Evolutionary conservation across 2,113 vertebrate genomes (phyloP), one percentile per base, ranked within the genome.

Genomic region (Trichechus manatus): DNA sequence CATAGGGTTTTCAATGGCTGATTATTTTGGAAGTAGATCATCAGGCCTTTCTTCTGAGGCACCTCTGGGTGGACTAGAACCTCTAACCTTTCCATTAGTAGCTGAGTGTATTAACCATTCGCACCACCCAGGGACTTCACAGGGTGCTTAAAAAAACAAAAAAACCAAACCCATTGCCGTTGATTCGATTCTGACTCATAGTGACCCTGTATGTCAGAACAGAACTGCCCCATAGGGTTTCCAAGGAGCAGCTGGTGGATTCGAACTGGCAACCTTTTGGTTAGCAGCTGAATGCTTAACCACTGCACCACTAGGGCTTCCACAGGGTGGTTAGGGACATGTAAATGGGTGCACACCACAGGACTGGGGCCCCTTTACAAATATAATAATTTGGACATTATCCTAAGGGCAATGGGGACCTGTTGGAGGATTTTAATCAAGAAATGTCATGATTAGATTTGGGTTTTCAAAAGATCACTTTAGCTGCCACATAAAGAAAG

Each of bases 391-490:
- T 80, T 92, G 42, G 8, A 82, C 33, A 70, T 81, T 84, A 72
- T 92, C 50, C 81, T 77, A 64, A 93, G 70, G 89, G 87, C 68
- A 74, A 10, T 74, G 39, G 84, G 74, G 61, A 92, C n/a, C 27
- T 78, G 78, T 63, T 90, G 59, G 89, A 97, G 33, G 63, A 79
- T 85, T 96, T 87, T 91, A 94, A 94, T 96, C 93, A 96, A 95
- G 78, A 87, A 92, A 14, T 53, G 77, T 81, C 84, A 94, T 96
- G 81, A 95, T 97, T 95, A 90, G 80, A 88, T 97, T 68, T 90
- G 72, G 25, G 20, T 59, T 95, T 97, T 95, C n/a, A 15, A 93
- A 91, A 94, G 82, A 96, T 68, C 72, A 39, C 78, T 87, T 96
- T 90, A 39, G 31, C 66, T 79, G 64, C 27, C 59, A 81, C 10